These are phyloP conservation scores for Gasterosteus nipponicus DNA, from an alignment of 2,113 vertebrate species.

Conservation along the genomic window DNA sequence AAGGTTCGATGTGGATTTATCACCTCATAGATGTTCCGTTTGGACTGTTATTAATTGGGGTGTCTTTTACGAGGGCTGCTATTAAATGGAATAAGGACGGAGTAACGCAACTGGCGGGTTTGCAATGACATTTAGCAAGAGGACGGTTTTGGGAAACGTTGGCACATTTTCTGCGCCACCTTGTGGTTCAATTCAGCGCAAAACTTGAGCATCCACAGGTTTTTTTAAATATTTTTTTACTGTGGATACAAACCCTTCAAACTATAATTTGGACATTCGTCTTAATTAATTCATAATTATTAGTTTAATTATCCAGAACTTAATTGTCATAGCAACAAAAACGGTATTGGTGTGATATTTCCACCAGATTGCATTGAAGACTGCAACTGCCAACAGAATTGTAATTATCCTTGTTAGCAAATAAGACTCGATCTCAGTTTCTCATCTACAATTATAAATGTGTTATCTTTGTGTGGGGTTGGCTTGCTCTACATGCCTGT, in stretches of 20 bases:
- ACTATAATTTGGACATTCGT: constrained; percentile 8
- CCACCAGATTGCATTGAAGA: not conserved
- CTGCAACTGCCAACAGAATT: not conserved
- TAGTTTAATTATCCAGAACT: not conserved
- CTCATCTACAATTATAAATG: not conserved
- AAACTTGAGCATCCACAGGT: constrained; percentile 37
- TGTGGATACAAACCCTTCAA: not conserved
- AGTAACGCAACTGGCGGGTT: not conserved
- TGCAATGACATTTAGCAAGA: constrained; percentile 2
- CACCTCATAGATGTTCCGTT: not conserved
- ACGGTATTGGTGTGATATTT: not conserved
- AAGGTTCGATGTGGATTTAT: constrained; percentile 19
- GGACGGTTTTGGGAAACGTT: not conserved
- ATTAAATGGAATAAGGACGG: not conserved
- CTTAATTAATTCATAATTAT: not conserved
- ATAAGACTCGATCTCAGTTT: not conserved
- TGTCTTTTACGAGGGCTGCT: not conserved
- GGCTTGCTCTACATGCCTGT: not conserved
- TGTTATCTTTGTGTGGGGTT: not conserved
- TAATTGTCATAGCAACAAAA: not conserved
- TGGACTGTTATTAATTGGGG: not conserved
- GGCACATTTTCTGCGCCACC: constrained; percentile 62
- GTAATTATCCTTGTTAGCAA: not conserved
- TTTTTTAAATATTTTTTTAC: not conserved
- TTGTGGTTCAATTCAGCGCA: constrained; percentile 46